Conservation (phyloP, 2,797 vertebrate species). For the Malacoctenus gilli region DNA sequence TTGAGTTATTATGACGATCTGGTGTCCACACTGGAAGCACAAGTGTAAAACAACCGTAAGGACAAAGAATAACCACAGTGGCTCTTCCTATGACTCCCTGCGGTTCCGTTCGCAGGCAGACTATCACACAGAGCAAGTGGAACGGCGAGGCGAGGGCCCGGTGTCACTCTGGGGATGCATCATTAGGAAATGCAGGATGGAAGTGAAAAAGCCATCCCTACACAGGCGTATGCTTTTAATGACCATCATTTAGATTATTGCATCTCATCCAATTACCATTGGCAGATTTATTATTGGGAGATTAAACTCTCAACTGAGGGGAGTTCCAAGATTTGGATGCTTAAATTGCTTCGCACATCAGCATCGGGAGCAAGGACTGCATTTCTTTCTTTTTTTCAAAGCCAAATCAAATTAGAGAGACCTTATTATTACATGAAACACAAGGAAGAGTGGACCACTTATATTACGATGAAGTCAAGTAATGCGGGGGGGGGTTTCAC, state of each 20-base stretch:
- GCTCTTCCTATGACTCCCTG: constrained; percentile 10
- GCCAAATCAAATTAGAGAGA: too few species aligned
- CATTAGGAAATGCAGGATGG: constrained; percentile 55
- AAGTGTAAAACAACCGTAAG: constrained; percentile 6
- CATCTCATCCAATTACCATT: constrained; percentile 57
- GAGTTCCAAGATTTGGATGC: constrained; percentile 20
- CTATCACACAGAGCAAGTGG: constrained; percentile 40
- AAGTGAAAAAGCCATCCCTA: constrained; percentile 51
- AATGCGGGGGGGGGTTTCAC: too few species aligned
- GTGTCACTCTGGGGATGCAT: constrained; percentile 60
- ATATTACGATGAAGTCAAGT: too few species aligned
- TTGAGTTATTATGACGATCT: constrained; percentile 24
- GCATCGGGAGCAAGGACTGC: too few species aligned
- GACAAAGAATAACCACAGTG: constrained; percentile 18
- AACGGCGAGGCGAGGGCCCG: constrained; percentile 30
- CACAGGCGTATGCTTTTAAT: constrained; percentile 61
- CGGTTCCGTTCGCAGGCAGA: constrained; percentile 18
- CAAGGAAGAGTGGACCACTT: too few species aligned
- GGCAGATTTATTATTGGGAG: constrained; percentile 50
- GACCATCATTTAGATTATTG: constrained; percentile 54
- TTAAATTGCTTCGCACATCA: constrained; percentile 31
- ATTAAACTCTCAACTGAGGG: constrained; percentile 39
- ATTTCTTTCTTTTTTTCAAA: too few species aligned
- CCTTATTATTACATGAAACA: too few species aligned
- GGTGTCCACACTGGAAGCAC: constrained; percentile 12